Evolutionary conservation across 2,113 vertebrate species (phyloP).

Genomic region (Indicator indicator): DNA sequence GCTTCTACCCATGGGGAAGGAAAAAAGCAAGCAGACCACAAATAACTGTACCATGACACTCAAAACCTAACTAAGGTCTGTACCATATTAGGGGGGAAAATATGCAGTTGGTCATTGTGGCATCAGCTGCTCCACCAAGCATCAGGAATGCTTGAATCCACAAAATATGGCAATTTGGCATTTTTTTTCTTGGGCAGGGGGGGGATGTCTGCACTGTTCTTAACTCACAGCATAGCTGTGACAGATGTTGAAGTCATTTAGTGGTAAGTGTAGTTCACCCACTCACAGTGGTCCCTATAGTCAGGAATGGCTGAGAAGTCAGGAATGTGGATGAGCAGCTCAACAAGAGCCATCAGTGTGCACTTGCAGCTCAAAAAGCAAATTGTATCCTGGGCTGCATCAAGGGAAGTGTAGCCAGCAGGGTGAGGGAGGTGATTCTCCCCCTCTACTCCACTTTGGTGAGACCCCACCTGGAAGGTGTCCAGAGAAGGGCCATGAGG

Average conservation of each 20-base stretch:
- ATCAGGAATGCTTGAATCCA: neutral
- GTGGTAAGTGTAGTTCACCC: neutral
- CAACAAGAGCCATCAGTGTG: too few relatives aligned
- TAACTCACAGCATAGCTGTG: neutral
- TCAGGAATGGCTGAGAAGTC: neutral
- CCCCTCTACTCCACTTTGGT: too few relatives aligned
- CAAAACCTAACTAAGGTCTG: neutral
- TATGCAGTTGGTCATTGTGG: neutral
- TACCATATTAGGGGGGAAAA: neutral
- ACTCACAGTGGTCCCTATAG: neutral
- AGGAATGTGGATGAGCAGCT: too few relatives aligned
- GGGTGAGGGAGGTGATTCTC: too few relatives aligned
- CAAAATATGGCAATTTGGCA: neutral
- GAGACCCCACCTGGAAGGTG: too few relatives aligned
- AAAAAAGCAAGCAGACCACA: neutral
- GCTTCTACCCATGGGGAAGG: neutral
- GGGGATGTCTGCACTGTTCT: neutral
- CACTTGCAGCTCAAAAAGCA: too few relatives aligned
- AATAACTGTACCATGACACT: neutral
- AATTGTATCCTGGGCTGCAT: too few relatives aligned
- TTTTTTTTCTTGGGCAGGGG: neutral
- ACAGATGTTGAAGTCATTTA: neutral
- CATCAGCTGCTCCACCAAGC: neutral
- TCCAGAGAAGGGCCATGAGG: too few relatives aligned
- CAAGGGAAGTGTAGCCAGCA: too few relatives aligned